Percentiles rank a stretch among this genome's conserved stretches.
Conservation (phyloP, 1,140 invertebrate species). For the Dysdera silvatica region DNA sequence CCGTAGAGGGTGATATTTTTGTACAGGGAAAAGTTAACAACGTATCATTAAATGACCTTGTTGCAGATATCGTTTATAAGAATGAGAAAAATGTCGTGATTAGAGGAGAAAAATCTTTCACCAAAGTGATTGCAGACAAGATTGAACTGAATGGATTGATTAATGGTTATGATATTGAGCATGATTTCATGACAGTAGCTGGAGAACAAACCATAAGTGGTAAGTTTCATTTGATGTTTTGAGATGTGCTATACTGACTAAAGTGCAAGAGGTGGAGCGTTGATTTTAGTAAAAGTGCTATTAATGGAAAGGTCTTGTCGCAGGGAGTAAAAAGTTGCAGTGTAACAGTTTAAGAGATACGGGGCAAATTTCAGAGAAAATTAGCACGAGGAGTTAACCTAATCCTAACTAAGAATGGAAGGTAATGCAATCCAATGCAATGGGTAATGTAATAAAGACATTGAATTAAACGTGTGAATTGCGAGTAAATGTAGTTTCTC, state of each 20-base stretch:
- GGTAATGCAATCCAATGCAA: no score
- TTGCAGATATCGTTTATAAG: conserved; percentile 13
- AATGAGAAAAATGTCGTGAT: neutral
- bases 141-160: neutral
- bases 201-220: conserved; percentile 14
- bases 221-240: conserved; percentile 4
- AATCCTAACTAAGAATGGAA: no score
- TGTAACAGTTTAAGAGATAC: neutral
- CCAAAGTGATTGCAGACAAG: conserved; percentile 2
- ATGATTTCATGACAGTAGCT: conserved; percentile 11
- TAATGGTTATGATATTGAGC: conserved; percentile 7
- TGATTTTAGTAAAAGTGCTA: no score
- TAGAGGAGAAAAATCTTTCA: neutral
- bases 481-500: no score
- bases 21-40: conserved; percentile 8
- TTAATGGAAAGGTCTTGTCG: no score
- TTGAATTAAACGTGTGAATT: no score
- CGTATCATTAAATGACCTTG: conserved; percentile 5
- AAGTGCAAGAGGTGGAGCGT: no score
- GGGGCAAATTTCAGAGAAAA: no score
- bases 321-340: no score
- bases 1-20: neutral
- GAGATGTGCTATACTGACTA: no score
- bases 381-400: no score
- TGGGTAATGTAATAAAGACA: no score